These are phyloP conservation scores for Sprattus sprattus DNA, from an alignment of 2,113 vertebrate genomes.

Conservation along the genomic window DNA sequence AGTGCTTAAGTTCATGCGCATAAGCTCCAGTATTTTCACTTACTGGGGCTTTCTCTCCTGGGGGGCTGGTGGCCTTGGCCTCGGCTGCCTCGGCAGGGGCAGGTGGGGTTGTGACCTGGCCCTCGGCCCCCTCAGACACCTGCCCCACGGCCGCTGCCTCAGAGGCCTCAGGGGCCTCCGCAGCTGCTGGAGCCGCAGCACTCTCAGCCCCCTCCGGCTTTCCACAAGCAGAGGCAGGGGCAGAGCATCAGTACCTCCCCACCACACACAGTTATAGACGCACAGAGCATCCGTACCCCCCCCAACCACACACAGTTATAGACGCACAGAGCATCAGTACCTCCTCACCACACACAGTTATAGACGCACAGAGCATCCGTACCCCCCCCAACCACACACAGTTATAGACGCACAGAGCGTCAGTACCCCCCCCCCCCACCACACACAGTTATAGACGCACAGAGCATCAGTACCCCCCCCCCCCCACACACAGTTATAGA, in stretches of 20 bases:
- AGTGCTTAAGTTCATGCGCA: not conserved
- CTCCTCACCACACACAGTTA: too few species aligned
- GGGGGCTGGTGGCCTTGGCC: constrained; percentile 37
- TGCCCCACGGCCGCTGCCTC: constrained; percentile 60
- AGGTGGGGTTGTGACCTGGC: constrained; percentile 31
- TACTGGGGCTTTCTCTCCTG: constrained; percentile 77
- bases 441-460: too few species aligned
- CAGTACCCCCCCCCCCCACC: too few species aligned
- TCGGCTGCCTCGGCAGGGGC: constrained; percentile 56
- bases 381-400: too few species aligned
- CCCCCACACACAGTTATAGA: too few species aligned
- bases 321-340: not conserved
- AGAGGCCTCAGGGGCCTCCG: constrained; percentile 65
- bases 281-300: too few species aligned
- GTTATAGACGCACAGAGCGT: too few species aligned
- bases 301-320: too few species aligned
- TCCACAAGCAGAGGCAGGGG: constrained; percentile 38
- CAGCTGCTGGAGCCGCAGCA: not conserved
- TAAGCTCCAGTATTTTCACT: constrained; percentile 59
- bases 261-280: not conserved
- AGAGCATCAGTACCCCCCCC: too few species aligned
- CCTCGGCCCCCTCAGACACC: constrained; percentile 17
- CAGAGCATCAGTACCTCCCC: not conserved
- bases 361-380: too few species aligned
- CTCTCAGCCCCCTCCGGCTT: constrained; percentile 52